Evolutionary conservation across 2,888 invertebrate species (phyloP), one percentile per base, ranked within the genome.

Genomic region (Aphodius granarius): DNA sequence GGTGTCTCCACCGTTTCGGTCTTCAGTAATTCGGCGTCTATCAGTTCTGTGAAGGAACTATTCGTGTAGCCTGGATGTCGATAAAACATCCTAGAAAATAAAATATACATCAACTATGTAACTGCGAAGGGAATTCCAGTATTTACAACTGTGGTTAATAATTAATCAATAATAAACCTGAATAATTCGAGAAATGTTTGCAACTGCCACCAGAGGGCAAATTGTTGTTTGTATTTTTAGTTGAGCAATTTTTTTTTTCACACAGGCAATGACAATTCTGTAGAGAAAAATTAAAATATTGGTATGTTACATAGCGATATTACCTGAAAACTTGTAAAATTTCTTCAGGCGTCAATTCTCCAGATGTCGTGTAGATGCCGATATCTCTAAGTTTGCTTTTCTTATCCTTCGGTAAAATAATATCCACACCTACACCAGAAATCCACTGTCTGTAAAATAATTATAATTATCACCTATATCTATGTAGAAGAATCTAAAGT

Each of bases 301-400:
- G 13, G 20, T 63, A 73, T 64, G 2, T 9, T 21, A 71, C 13
- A 71, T 20, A 73, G 43, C 22, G n/a, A 43, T 21, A 78, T 79
- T 79, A 86, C 86, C 89, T 89, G 82, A 93, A 95, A 1, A 95
- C 84, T 9, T 91, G 89, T 15, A 94, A 82, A 82, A 93, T 89
- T 84, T 94, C 90, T 68, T 85, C 82, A 0, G 94, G 90, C 68
- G 84, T 89, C 5, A 95, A 87, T 81, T 94, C 92, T 0, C 92
- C 91, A 83, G 94, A 94, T 84, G 91, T 89, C 0, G 94, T 94
- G 82, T 90, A 94, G 80, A 95, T 93, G 75, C 90, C 91, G 80
- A 93, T 91, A 78, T 92, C 89, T 5, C 91, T 89, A 79, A 79
- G 83, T 78, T 82, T 82, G 70, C 81, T 23, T 9, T 72, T 23